These are phyloP conservation scores for Cerceris rybyensis DNA, from an alignment of 2,888 invertebrate species.

Conservation along the genomic window DNA sequence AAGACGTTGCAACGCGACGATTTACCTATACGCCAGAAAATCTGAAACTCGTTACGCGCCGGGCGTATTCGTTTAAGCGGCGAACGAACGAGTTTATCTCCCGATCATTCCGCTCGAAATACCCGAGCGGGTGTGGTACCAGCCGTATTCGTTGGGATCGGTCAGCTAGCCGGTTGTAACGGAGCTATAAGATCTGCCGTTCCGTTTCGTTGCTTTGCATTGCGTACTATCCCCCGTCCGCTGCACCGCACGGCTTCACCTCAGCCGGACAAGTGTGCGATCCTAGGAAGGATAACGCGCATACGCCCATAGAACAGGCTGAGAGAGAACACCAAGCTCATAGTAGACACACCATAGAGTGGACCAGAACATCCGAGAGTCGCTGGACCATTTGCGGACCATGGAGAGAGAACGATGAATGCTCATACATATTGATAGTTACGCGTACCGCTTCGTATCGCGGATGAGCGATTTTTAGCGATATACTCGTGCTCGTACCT, in stretches of 20 bases:
- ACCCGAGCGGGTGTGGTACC: constrained; percentile 70
- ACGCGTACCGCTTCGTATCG: constrained; percentile 28
- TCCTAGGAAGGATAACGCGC: constrained; percentile 63
- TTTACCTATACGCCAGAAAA: constrained; percentile 49
- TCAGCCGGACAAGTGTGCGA: constrained; percentile 63
- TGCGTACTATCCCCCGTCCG: constrained; percentile 52
- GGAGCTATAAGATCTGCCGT: constrained; percentile 70
- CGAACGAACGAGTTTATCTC: constrained; percentile 64
- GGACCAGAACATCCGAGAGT: constrained; percentile 1
- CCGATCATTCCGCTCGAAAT: constrained; percentile 70
- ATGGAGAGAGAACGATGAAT: constrained; percentile 47
- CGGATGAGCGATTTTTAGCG: constrained; percentile 9
- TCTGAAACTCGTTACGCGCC: constrained; percentile 52
- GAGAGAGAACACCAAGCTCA: too few relatives aligned
- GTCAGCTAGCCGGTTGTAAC: constrained; percentile 70
- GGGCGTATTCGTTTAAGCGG: constrained; percentile 51
- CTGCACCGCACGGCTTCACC: constrained; percentile 36
- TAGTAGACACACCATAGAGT: too few relatives aligned
- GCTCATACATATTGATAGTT: constrained; percentile 57
- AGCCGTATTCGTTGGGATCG: constrained; percentile 67
- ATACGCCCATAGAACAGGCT: constrained; percentile 11
- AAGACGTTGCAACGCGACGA: constrained; percentile 45
- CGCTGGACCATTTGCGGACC: constrained; percentile 56
- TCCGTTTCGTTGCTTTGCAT: constrained; percentile 70
- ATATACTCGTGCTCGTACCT: too few relatives aligned